These are phyloP conservation scores for Cantharis rufa DNA, from an alignment of 2,888 invertebrate species.

Conservation along the genomic window DNA sequence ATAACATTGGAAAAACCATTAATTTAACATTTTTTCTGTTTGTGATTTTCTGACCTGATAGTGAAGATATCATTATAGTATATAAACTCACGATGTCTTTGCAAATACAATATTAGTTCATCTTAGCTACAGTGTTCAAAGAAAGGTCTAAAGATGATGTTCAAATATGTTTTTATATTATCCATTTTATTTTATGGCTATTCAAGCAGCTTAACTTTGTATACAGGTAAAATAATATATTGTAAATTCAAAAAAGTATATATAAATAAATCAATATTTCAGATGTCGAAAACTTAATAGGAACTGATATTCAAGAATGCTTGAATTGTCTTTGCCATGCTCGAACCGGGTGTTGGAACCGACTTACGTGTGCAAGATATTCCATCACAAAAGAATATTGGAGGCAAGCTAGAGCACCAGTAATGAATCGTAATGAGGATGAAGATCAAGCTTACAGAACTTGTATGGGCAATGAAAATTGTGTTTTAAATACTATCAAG, in stretches of 20 bases:
- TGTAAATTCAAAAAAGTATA: too few species aligned
- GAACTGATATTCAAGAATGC: constrained; percentile 28
- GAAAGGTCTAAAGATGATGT: not conserved
- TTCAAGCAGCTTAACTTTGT: not conserved
- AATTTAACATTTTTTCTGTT: too few species aligned
- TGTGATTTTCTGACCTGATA: too few species aligned
- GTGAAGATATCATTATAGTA: too few species aligned
- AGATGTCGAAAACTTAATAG: constrained; percentile 26
- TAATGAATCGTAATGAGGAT: not conserved
- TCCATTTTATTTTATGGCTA: not conserved
- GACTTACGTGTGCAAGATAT: constrained; percentile 33
- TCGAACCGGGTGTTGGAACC: constrained; percentile 32
- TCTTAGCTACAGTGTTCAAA: too few species aligned
- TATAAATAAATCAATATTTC: not conserved
- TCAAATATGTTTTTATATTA: not conserved
- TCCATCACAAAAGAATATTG: constrained; percentile 32
- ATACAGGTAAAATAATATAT: not conserved
- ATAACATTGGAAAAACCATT: too few species aligned
- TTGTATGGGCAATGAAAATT: constrained; percentile 43
- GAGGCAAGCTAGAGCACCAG: constrained; percentile 21
- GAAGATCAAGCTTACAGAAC: constrained; percentile 30
- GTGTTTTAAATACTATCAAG: constrained; percentile 40
- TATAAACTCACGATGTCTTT: too few species aligned
- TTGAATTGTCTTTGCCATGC: constrained; percentile 35
- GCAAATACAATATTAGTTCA: not conserved